Evolutionary conservation across 2,888 invertebrate species (phyloP).

Genomic region (Xylota segnis): DNA sequence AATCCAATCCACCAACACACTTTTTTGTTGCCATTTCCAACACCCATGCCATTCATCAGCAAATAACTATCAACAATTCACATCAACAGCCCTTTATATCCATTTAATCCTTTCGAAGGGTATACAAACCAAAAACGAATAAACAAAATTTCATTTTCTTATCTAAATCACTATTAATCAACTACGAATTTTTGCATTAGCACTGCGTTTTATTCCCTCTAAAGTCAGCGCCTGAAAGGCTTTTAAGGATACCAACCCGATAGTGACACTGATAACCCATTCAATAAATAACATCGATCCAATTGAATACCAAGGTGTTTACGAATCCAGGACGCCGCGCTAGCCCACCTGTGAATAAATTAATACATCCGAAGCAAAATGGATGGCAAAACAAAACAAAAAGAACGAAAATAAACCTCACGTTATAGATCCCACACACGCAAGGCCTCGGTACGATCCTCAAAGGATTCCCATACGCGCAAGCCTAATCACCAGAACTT

Average conservation of each 20-base stretch:
- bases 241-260: conserved; percentile 49
- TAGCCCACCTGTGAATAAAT: conserved; percentile 68
- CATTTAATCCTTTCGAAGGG: conserved; percentile 9
- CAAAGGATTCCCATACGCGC: conserved; percentile 52
- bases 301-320: conserved; percentile 50
- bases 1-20: no score
- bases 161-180: conserved; percentile 74
- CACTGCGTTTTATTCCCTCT: conserved; percentile 66
- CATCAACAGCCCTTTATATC: conserved; percentile 51
- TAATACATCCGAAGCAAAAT: conserved; percentile 58
- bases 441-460: conserved; percentile 48
- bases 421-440: conserved; percentile 65
- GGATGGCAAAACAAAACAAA: conserved; percentile 12
- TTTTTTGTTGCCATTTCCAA: background rate
- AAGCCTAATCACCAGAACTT: conserved; percentile 63
- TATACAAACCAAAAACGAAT: conserved; percentile 1
- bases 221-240: conserved; percentile 56
- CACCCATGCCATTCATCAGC: conserved; percentile 15
- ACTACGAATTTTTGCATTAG: conserved; percentile 58
- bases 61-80: conserved; percentile 46
- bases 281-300: conserved; percentile 73
- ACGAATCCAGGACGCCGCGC: conserved; percentile 9
- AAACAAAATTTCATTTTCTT: conserved; percentile 67
- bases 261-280: conserved; percentile 69
- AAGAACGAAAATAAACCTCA: conserved; percentile 34